A percentile compares a stretch with the other conserved stretches of the same genome.
phyloP scores from a whole-genome alignment of 2,113 vertebrate genomes.

The Lamprotornis superbus region DNA sequence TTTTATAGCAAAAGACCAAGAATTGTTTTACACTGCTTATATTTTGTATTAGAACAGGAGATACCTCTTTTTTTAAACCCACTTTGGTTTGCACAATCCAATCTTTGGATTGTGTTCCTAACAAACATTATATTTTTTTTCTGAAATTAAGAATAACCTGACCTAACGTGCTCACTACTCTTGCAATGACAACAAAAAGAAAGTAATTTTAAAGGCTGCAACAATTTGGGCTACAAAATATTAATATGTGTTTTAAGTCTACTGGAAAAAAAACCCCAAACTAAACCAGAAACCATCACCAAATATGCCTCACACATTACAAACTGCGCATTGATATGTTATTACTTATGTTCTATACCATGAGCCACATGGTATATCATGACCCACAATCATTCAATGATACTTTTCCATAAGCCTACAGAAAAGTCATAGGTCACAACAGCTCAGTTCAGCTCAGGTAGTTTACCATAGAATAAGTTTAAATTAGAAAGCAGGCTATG shows the following conservation, averaged over 20 bases:
- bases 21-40: neutral
- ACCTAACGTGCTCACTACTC: neutral
- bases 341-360: neutral
- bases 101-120: neutral
- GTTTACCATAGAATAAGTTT: neutral
- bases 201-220: neutral
- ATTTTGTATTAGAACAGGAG: neutral
- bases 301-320: neutral
- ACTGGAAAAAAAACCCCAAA: accelerated
- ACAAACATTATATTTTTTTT: neutral
- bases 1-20: neutral
- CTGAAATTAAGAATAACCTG: neutral
- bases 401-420: neutral
- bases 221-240: neutral
- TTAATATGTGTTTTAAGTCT: neutral
- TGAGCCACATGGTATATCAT: neutral
- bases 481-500: neutral
- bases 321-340: neutral
- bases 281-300: neutral
- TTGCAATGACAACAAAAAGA: neutral
- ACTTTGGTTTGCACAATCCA: neutral
- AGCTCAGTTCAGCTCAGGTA: neutral
- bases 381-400: neutral
- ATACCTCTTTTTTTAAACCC: neutral
- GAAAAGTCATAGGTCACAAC: neutral